Evolutionary conservation across 2,113 vertebrate species (phyloP).

Genomic region (Tragelaphus strepsiceros): DNA sequence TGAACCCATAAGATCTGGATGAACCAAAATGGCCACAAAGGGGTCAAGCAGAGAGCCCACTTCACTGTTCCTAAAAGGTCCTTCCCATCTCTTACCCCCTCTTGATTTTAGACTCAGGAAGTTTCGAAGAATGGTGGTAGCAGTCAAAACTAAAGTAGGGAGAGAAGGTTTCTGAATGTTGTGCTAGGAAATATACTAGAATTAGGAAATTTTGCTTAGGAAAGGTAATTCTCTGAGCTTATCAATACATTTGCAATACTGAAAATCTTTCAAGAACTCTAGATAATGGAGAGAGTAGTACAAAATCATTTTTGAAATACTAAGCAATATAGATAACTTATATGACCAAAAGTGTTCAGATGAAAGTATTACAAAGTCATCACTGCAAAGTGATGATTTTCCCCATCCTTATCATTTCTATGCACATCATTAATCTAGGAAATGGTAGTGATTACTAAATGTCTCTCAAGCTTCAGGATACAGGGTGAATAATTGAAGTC

Average conservation of each 20-base stretch:
- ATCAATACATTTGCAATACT: not conserved
- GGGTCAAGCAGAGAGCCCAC: not conserved
- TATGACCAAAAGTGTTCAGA: not conserved
- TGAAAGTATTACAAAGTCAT: not conserved
- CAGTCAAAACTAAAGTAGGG: not conserved
- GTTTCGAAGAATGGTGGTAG: not conserved
- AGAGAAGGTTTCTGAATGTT: not conserved
- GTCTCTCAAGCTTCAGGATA: not conserved
- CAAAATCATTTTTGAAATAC: not conserved
- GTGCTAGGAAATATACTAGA: not conserved
- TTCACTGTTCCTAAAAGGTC: not conserved
- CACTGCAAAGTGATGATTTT: slow-evolving; percentile 4
- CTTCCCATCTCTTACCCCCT: not conserved
- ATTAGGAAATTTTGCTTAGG: not conserved
- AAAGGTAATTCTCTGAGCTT: not conserved
- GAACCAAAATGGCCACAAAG: not conserved
- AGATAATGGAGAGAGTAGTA: not conserved
- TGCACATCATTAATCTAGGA: not conserved
- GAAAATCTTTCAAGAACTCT: not conserved
- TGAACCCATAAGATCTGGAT: not conserved
- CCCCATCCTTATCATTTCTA: not conserved
- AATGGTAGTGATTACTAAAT: not conserved
- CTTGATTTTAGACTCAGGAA: not conserved
- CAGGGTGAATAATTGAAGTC: not conserved
- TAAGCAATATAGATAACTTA: not conserved